phyloP scores from a whole-genome alignment of 2,888 invertebrate genomes.

The Ochropleura plecta region DNA sequence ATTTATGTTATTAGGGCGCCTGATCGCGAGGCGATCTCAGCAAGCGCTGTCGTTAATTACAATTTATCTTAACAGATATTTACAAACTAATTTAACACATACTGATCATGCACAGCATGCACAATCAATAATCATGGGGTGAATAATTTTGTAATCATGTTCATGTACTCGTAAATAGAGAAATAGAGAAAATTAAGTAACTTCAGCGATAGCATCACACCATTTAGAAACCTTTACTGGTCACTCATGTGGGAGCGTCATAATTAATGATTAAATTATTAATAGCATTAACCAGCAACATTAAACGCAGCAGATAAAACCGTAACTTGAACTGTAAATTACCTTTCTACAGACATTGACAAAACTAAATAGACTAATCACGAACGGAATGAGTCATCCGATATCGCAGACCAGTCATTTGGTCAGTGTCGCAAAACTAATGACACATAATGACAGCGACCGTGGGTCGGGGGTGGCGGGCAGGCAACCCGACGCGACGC shows the following conservation, averaged over 20 bases:
- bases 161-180: background rate
- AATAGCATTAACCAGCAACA: slow-evolving; percentile 5
- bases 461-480: slow-evolving; percentile 80
- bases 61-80: slow-evolving; percentile 56
- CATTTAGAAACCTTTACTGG: background rate
- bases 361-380: slow-evolving; percentile 87
- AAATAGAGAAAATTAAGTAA: slow-evolving; percentile 9
- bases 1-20: slow-evolving; percentile 88
- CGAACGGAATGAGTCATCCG: slow-evolving; percentile 88
- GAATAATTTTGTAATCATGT: slow-evolving; percentile 39
- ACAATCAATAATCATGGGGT: slow-evolving; percentile 37
- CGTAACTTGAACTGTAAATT: slow-evolving; percentile 68
- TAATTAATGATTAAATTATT: background rate
- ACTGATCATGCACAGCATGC: slow-evolving; percentile 46
- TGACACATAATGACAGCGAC: slow-evolving; percentile 89
- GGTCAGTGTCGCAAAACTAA: slow-evolving; percentile 91
- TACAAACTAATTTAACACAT: slow-evolving; percentile 59
- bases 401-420: slow-evolving; percentile 89
- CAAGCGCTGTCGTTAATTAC: slow-evolving; percentile 74
- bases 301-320: slow-evolving; percentile 37
- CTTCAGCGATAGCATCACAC: background rate
- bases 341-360: slow-evolving; percentile 73
- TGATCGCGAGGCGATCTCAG: slow-evolving; percentile 81
- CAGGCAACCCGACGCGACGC: slow-evolving; percentile 64
- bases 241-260: background rate